Percentiles rank a stretch among this genome's conserved stretches.
Evolutionary conservation across 2,797 vertebrate genomes (phyloP).

Genomic region (Onychomys leucogaster): DNA sequence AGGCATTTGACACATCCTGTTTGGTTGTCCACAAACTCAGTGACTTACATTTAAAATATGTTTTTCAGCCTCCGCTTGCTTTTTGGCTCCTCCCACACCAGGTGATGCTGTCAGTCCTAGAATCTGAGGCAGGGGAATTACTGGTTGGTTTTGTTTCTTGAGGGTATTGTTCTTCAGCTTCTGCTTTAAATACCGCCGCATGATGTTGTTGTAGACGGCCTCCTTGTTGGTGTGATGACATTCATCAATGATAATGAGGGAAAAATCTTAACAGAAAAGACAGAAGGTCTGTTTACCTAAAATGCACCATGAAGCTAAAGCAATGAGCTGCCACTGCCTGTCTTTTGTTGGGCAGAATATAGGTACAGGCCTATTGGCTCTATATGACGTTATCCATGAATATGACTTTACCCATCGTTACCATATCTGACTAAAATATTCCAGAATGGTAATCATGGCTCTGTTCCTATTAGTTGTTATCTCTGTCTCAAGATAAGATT

Average conservation of each 20-base stretch:
- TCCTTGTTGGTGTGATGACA: constrained; percentile 98
- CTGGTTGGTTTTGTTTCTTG: constrained; percentile 89
- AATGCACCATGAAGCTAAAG: neutral
- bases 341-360: neutral
- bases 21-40: neutral
- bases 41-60: constrained; percentile 95
- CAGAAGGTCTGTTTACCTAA: constrained; percentile 19
- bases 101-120: constrained; percentile 97
- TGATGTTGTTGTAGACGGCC: constrained; percentile 96
- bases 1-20: neutral
- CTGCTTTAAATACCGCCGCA: constrained; percentile 95
- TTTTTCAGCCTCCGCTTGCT: constrained; percentile 90
- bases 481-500: neutral
- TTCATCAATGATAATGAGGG: constrained; percentile 96
- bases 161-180: constrained; percentile 91
- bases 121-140: constrained; percentile 92
- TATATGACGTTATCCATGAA: neutral
- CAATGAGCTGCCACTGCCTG: neutral
- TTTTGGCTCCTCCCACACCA: constrained; percentile 94
- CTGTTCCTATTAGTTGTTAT: neutral
- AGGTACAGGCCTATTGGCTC: neutral
- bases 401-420: neutral
- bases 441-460: neutral
- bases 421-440: neutral
- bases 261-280: constrained; percentile 90